Base-by-base conservation (phyloP, 1,140 invertebrate genomes). In the Himalopsyche phryganea region DNA sequence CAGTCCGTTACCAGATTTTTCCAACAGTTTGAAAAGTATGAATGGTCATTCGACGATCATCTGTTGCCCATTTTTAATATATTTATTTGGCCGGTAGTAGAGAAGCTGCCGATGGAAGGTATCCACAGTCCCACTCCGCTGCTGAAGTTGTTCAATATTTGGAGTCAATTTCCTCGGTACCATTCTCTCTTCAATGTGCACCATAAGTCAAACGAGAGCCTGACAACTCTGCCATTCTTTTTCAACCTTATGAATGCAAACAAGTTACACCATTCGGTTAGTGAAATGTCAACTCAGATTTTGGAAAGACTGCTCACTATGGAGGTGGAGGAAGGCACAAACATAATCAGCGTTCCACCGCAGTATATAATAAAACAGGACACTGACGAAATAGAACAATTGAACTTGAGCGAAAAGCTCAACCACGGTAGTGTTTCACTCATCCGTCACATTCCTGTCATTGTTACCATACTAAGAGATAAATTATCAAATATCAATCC, bases 101-200 rank as follows among this genome's bases (percentile, higher is more conserved):
- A 81, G n/a, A 87, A 85, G 67, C 69, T 96, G 1, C 83, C 87
- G 0, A 74, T 84, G 48, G 92, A 96, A 68, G 87, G 91, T 20
- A 84, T 94, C 48, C 85, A 92, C 64, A 88, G 83, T 66, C 91
- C 92, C 1, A 94, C 92, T 2, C 81, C 87, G 1, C 71, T 96
- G 44, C 71, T 96, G 9, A 92, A 89, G 70, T 71, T 96, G 2
- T 81, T 96, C 6, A 73, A 81, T 2, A 73, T 80, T 1, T 96
- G 92, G 91, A 83, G 85, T 56, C 76, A 83, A 61, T 85, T 90
- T 75, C 83, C 88, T 4, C 81, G 88, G 60, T 92, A 87, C 71
- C 89, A 87, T 70, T 67, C 80, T 15, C 71, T 94, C 4, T 77
- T 94, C 23, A 77, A 82, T 0, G 90, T 90, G 66, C 67, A 77